phyloP scores from a whole-genome alignment of 1,140 invertebrate genomes.

The Octopus bimaculoides region DNA sequence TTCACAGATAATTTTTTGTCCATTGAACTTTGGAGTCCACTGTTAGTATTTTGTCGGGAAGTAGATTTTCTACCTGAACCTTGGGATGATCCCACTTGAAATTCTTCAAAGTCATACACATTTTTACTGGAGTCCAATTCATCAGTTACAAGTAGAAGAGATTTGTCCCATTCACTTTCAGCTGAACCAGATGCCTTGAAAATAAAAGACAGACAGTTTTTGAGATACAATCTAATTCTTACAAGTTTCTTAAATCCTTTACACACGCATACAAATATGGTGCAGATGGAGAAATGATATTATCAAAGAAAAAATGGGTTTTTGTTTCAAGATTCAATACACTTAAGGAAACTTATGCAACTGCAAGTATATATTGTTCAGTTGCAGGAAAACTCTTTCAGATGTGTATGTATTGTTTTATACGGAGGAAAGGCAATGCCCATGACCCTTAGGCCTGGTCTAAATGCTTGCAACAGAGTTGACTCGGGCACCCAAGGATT shows the following conservation, averaged over 20 bases:
- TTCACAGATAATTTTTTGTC: neutral
- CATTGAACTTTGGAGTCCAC: no score
- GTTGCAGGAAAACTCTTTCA: no score
- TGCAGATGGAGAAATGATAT: neutral
- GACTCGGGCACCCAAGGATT: no score
- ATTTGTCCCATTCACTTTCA: neutral
- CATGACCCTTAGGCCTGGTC: no score
- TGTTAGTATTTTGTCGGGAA: neutral
- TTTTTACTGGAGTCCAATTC: neutral
- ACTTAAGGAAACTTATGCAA: neutral
- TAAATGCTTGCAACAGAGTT: no score
- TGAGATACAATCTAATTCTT: neutral
- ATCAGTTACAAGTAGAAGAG: neutral
- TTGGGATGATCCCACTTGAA: neutral
- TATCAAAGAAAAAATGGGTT: neutral
- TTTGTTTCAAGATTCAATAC: neutral
- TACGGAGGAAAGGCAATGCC: no score
- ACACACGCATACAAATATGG: neutral
- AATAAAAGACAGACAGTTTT: neutral
- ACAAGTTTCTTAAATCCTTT: neutral
- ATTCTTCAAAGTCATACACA: slow-evolving; percentile 1
- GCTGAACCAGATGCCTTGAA: neutral
- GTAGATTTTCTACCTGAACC: neutral
- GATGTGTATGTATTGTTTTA: no score
- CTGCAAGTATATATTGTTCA: neutral